Conservation (phyloP, 2,888 invertebrate species). For the Teinopalpus imperialis region DNA sequence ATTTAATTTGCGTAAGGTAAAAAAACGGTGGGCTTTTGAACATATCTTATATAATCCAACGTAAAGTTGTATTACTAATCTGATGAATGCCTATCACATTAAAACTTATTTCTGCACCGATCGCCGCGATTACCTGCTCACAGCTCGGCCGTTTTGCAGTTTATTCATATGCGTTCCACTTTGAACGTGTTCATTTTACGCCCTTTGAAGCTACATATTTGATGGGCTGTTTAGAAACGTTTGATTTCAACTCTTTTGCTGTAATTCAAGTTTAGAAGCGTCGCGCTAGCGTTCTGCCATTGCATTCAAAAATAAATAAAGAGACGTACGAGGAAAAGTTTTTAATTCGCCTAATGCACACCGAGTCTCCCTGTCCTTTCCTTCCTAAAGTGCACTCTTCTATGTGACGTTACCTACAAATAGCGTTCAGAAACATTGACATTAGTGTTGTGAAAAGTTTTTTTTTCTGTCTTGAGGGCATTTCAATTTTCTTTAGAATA, state of each 20-base stretch:
- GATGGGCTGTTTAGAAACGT: slow-evolving; percentile 59
- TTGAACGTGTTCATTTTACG: slow-evolving; percentile 69
- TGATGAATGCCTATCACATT: slow-evolving; percentile 48
- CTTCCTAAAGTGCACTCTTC: slow-evolving; percentile 67
- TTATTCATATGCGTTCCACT: slow-evolving; percentile 62
- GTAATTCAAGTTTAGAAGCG: slow-evolving; percentile 49
- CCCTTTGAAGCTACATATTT: slow-evolving; percentile 56
- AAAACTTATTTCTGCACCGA: slow-evolving; percentile 62
- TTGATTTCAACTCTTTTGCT: slow-evolving; percentile 69
- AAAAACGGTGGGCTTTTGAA: background rate
- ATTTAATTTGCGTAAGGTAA: too few relatives aligned
- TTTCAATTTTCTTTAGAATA: slow-evolving; percentile 38
- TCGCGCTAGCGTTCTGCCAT: slow-evolving; percentile 50
- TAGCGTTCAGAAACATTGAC: slow-evolving; percentile 63
- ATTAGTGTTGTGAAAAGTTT: slow-evolving; percentile 66
- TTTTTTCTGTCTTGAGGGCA: slow-evolving; percentile 58
- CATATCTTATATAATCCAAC: slow-evolving; percentile 19
- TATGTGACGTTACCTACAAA: slow-evolving; percentile 49
- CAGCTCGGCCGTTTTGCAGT: slow-evolving; percentile 46
- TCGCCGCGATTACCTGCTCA: slow-evolving; percentile 62
- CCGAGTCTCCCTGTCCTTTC: slow-evolving; percentile 60
- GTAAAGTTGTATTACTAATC: slow-evolving; percentile 16
- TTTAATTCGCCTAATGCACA: slow-evolving; percentile 81
- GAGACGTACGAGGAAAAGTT: slow-evolving; percentile 59
- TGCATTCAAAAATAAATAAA: slow-evolving; percentile 66